Percentiles rank a stretch among this genome's conserved stretches.
phyloP scores from a whole-genome alignment of 2,113 vertebrate species.

The Podarcis muralis region DNA sequence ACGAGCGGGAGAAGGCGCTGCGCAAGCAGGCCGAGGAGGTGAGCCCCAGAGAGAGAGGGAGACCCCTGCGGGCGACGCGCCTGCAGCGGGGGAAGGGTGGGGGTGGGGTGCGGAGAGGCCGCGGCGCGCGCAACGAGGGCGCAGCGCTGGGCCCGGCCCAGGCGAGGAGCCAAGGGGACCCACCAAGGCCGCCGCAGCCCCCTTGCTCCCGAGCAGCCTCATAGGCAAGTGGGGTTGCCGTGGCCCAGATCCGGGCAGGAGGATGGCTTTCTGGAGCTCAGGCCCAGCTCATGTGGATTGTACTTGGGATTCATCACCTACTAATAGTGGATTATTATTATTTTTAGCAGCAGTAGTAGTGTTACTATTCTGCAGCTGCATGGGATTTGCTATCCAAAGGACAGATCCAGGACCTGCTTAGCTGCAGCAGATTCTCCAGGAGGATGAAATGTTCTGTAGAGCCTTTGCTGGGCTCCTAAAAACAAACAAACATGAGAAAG shows the following conservation, averaged over 20 bases:
- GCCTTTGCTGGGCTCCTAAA: not conserved
- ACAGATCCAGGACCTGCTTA: not conserved
- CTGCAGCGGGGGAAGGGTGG: not conserved
- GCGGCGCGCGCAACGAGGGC: no score
- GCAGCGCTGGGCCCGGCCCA: no score
- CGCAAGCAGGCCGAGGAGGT: slow-evolving; percentile 93
- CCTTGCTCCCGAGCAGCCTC: not conserved
- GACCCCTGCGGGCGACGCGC: not conserved
- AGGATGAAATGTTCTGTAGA: not conserved
- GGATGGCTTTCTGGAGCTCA: no score
- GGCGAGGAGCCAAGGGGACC: no score
- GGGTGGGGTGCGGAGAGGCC: not conserved
- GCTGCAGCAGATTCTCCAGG: not conserved
- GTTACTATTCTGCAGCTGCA: not conserved
- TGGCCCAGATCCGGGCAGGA: not conserved
- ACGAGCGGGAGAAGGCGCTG: slow-evolving; percentile 92
- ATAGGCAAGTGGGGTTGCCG: not conserved
- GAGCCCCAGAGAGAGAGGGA: slow-evolving; percentile 23
- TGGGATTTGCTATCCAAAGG: not conserved
- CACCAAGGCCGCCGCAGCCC: not conserved
- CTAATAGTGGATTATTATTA: not conserved
- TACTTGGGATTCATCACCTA: not conserved
- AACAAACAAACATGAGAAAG: no score
- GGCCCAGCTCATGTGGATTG: not conserved
- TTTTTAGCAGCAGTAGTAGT: not conserved